phyloP scores from a whole-genome alignment of 2,113 vertebrate species.

The Onychorhynchus coronatus region DNA sequence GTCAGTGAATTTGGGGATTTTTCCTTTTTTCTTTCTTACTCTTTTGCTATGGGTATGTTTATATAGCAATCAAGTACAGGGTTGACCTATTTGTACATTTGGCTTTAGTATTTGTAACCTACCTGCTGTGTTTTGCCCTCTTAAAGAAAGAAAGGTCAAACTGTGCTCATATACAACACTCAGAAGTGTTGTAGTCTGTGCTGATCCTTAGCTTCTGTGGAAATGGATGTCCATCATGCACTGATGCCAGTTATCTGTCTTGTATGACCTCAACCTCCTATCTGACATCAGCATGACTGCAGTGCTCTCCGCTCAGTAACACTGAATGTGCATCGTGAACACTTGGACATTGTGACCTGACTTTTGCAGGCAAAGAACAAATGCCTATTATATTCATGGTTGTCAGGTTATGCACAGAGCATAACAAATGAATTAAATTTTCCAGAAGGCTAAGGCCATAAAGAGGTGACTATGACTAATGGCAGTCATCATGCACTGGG shows the following conservation, averaged over 20 bases:
- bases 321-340: not conserved
- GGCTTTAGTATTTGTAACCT: not conserved
- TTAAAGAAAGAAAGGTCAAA: not conserved
- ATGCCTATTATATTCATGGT: not conserved
- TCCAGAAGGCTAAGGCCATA: not conserved
- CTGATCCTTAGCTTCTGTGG: not conserved
- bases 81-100: not conserved
- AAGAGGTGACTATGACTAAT: slow-evolving; percentile 14
- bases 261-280: not conserved
- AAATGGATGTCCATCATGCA: not conserved
- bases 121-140: not conserved
- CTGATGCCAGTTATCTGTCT: not conserved
- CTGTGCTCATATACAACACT: not conserved
- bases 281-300: not conserved
- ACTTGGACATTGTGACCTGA: not conserved
- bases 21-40: not conserved
- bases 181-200: not conserved
- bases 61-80: not conserved
- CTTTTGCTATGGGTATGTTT: not conserved
- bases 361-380: not conserved
- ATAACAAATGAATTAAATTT: slow-evolving; percentile 8
- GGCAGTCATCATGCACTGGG: not conserved
- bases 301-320: not conserved
- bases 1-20: not conserved
- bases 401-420: not conserved